phyloP scores from a whole-genome alignment of 2,797 vertebrate genomes.

The Gymnoscopelus microlampas region DNA sequence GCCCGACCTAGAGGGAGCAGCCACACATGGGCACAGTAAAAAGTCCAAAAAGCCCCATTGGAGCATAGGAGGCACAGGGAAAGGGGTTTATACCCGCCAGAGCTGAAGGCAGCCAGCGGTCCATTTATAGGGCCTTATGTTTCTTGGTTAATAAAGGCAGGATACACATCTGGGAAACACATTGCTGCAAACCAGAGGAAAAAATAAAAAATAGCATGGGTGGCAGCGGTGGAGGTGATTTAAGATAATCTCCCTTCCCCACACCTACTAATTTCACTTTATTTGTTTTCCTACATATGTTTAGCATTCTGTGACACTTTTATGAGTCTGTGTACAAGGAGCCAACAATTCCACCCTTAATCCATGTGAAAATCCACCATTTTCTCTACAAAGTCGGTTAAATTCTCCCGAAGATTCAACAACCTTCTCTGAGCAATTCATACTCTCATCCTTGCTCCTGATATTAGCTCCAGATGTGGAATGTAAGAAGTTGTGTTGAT shows the following conservation, averaged over 20 bases:
- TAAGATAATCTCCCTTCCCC: conserved; percentile 72
- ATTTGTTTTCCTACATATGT: conserved; percentile 78
- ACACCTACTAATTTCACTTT: conserved; percentile 74
- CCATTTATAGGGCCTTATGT: conserved; percentile 78
- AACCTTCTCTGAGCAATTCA: conserved; percentile 41
- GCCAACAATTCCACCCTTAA: conserved; percentile 37
- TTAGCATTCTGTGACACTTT: conserved; percentile 67
- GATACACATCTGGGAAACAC: conserved; percentile 84
- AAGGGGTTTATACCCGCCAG: conserved; percentile 72
- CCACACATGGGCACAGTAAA: conserved; percentile 60
- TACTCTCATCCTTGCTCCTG: conserved; percentile 56
- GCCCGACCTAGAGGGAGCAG: conserved; percentile 55
- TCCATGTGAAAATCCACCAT: conserved; percentile 27
- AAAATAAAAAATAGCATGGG: conserved; percentile 59
- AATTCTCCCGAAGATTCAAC: conserved; percentile 43
- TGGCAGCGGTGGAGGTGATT: conserved; percentile 76
- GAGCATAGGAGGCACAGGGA: conserved; percentile 52
- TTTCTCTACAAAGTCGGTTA: conserved; percentile 48
- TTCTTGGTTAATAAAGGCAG: conserved; percentile 78
- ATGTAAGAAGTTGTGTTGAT: conserved; percentile 77
- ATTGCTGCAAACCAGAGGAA: conserved; percentile 73
- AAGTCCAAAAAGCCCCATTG: conserved; percentile 44
- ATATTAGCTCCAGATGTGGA: conserved; percentile 83
- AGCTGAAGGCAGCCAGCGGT: conserved; percentile 64
- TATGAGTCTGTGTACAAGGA: conserved; percentile 43